These are phyloP conservation scores for Astropecten irregularis DNA, from an alignment of 53 echinoderm and acorn worm genomes.

Conservation along the genomic window DNA sequence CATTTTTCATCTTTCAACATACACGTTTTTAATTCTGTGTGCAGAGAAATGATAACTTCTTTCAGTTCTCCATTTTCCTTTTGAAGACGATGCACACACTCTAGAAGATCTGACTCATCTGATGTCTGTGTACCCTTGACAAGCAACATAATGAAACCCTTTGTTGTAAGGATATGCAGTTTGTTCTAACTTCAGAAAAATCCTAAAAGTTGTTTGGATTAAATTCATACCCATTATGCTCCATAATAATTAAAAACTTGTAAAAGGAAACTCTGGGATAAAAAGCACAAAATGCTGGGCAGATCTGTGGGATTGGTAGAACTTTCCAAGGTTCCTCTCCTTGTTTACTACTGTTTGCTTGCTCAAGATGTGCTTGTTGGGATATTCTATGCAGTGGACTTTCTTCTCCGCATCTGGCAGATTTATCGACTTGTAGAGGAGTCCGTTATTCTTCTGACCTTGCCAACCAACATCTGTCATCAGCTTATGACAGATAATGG, in stretches of 20 bases:
- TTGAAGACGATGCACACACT: neutral
- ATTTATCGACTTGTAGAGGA: neutral
- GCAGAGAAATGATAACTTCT: neutral
- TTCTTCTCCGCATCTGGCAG: neutral
- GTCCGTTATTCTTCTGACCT: neutral
- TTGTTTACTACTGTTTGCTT: neutral
- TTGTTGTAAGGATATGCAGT: neutral
- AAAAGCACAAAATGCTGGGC: no score
- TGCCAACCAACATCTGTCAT: neutral
- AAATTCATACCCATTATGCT: no score
- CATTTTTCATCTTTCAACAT: neutral
- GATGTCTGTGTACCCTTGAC: conserved; percentile 21
- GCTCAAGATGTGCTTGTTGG: neutral
- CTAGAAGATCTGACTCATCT: neutral
- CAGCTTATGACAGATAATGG: neutral
- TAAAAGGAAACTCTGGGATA: no score
- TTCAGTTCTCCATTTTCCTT: conserved; percentile 11
- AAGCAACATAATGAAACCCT: neutral
- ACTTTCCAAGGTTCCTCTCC: neutral
- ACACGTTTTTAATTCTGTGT: conserved; percentile 2
- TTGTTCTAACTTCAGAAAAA: no score
- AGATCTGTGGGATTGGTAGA: no score
- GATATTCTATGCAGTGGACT: neutral
- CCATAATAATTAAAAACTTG: no score
- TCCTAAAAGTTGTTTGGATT: no score